Percentiles rank a stretch among this genome's conserved stretches.
Evolutionary conservation across 2,797 vertebrate genomes (phyloP).

Genomic region (Champsocephalus esox): DNA sequence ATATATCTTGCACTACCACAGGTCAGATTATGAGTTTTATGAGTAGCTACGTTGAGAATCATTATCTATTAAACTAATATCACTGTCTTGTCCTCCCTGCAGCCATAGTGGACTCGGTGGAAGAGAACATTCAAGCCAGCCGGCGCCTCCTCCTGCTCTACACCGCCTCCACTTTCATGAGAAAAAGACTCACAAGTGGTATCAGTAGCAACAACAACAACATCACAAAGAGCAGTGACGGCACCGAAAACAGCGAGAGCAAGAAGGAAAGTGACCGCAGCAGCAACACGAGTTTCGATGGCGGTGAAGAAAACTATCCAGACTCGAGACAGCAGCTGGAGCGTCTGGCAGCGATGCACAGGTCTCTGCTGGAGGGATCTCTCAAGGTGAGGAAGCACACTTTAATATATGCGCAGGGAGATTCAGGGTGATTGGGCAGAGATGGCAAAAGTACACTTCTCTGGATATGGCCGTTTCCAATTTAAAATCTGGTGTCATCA

Average conservation of each 20-base stretch:
- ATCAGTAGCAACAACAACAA: slow-evolving; percentile 52
- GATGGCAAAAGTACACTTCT: no score
- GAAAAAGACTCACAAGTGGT: slow-evolving; percentile 49
- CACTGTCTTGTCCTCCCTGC: slow-evolving; percentile 40
- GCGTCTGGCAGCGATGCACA: slow-evolving; percentile 87
- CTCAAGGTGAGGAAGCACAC: slow-evolving; percentile 72
- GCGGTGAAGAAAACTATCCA: not conserved
- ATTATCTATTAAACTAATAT: not conserved
- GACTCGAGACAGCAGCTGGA: slow-evolving; percentile 81
- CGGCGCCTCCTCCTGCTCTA: slow-evolving; percentile 91
- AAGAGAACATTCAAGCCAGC: slow-evolving; percentile 89
- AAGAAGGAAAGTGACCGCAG: not conserved
- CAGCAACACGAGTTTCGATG: not conserved
- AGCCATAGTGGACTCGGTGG: slow-evolving; percentile 87
- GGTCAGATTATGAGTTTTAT: not conserved
- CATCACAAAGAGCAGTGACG: not conserved
- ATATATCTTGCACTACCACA: no score
- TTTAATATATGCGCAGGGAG: no score
- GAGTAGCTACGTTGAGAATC: no score
- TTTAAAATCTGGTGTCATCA: no score
- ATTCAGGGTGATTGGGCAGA: no score
- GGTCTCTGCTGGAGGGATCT: slow-evolving; percentile 85
- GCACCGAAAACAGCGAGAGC: not conserved
- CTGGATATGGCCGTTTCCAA: no score
- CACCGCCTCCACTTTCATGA: slow-evolving; percentile 71